Base-by-base conservation (phyloP, 2,888 invertebrate species). In the Crossocerus cetratus region DNA sequence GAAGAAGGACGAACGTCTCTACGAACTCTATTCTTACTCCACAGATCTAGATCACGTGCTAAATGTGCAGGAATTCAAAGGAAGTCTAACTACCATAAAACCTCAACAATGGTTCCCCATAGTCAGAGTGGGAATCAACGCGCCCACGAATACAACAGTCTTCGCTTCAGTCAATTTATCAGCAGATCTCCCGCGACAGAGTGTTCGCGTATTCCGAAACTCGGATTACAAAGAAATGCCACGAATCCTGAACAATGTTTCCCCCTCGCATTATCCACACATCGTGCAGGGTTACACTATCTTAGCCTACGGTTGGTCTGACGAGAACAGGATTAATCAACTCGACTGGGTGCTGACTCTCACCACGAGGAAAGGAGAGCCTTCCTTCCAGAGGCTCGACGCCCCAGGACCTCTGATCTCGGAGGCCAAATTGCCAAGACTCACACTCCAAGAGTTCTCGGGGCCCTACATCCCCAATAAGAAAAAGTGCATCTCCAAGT, bases 41-140 rank as follows among this genome's bases (percentile, higher is more conserved):
- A 42, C 16, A 0, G 87, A 86, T 53, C 73, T 86, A 1, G 60
- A 74, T 3, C 58, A 83, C 16, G 84, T 85, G 0, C 65, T 86
- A 1, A 70, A 83, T 14, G 54, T 78, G 22, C 84, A 84, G 49
- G 80, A 85, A 43, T 22, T 69, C 16, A 75, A 44, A 0, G 77
- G 77, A 0, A 42, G 20, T 3, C 16, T 80, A 49, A 18, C 2
- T 2, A 75, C 65, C n/a, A 18, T 82, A 2, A 70, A 42, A 14
- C 72, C 84, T 0, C 67, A 77, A 5, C 76, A 74, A 11, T 86
- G 87, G 87, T 56, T 82, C 0, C 86, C 86, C 0, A 77, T 86
- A 3, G 42, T 70, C 3, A 82, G 84, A 21, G 3, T 81, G 0
- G 53, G 69, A 2, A 55, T 85, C 1, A 87, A 84, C 57, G 43